phyloP scores from a whole-genome alignment of 2,888 invertebrate genomes.

The Eutolmus rufibarbis region DNA sequence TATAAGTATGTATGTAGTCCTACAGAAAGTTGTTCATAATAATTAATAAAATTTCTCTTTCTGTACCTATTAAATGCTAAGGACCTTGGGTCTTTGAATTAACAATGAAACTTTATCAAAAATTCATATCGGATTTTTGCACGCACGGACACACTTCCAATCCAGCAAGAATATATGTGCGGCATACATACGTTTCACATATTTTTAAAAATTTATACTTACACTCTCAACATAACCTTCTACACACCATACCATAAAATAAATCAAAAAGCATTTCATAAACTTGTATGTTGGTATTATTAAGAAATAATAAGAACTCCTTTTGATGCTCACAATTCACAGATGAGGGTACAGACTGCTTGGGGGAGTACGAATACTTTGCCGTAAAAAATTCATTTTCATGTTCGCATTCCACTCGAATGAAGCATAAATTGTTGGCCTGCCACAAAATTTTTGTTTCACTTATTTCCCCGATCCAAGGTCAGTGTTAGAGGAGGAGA shows the following conservation, averaged over 20 bases:
- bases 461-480: not conserved
- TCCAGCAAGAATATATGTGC: not conserved
- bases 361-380: not conserved
- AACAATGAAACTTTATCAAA: not conserved
- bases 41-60: not conserved
- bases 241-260: not conserved
- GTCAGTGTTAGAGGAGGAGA: not conserved
- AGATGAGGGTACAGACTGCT: not conserved
- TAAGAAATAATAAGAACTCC: not conserved
- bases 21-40: no score
- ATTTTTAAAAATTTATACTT: not conserved
- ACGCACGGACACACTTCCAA: not conserved
- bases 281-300: not conserved
- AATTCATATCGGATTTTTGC: not conserved
- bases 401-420: not conserved
- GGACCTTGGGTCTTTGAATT: not conserved
- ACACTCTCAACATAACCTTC: not conserved
- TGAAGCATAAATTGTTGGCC: not conserved
- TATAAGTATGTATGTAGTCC: no score
- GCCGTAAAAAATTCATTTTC: not conserved
- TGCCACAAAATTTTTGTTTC: not conserved
- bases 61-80: not conserved
- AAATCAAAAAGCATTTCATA: not conserved
- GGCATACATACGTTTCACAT: not conserved
- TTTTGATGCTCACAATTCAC: not conserved